These are phyloP conservation scores for Falco cherrug DNA, from an alignment of 2,797 vertebrate genomes.

Conservation along the genomic window DNA sequence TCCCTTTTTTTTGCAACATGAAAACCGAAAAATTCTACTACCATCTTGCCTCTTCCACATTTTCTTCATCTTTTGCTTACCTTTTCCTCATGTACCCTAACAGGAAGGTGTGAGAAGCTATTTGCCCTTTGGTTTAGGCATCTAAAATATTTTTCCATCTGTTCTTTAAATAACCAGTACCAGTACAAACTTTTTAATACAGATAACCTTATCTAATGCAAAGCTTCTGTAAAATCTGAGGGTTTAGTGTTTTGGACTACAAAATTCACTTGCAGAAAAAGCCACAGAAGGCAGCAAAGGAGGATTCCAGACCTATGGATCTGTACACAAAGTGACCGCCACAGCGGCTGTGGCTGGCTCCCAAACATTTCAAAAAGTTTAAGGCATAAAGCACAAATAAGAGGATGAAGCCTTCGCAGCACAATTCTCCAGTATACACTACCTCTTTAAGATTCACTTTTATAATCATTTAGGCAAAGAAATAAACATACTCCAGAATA, in stretches of 20 bases:
- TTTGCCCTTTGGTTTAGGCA: neutral
- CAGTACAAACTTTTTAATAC: neutral
- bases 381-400: neutral
- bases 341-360: neutral
- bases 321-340: neutral
- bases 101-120: neutral
- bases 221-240: neutral
- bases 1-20: neutral
- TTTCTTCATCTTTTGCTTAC: neutral
- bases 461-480: neutral
- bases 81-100: neutral
- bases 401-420: neutral
- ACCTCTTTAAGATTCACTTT: neutral
- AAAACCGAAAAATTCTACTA: neutral
- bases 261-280: neutral
- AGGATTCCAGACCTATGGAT: neutral
- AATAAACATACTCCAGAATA: neutral
- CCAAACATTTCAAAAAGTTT: neutral
- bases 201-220: neutral
- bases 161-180: neutral
- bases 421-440: neutral
- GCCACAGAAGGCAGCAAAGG: neutral
- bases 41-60: neutral
- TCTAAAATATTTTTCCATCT: neutral
- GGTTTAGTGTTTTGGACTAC: neutral